Conservation (phyloP, 2,797 vertebrate genomes). For the Alcedo atthis region DNA sequence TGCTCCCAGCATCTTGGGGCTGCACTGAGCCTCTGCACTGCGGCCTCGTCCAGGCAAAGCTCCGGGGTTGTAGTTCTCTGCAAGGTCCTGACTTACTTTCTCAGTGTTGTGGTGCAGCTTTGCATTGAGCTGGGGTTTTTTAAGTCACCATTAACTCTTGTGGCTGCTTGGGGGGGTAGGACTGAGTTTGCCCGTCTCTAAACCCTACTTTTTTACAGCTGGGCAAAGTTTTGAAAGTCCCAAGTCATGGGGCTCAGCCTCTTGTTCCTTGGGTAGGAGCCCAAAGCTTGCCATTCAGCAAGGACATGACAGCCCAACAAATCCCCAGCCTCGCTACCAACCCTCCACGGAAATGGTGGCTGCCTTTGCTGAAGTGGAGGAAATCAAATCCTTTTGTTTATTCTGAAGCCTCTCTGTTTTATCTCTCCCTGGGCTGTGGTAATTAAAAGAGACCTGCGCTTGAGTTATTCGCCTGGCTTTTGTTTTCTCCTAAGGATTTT, state of each 20-base stretch:
- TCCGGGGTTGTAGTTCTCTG: background rate
- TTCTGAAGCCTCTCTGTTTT: conserved; percentile 56
- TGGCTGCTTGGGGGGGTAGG: background rate
- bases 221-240: conserved; percentile 5
- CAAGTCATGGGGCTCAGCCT: background rate
- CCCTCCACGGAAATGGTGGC: background rate
- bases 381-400: conserved; percentile 57
- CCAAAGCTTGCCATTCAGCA: background rate
- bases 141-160: background rate
- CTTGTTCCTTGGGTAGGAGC: background rate
- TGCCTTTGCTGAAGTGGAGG: conserved; percentile 33
- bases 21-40: background rate
- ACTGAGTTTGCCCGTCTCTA: background rate
- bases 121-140: rapidly evolving
- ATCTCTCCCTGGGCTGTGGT: conserved; percentile 23
- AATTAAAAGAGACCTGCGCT: conserved; percentile 65
- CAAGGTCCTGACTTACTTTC: background rate
- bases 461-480: background rate
- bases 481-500: conserved; percentile 36
- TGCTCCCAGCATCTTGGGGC: background rate
- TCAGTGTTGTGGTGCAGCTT: background rate
- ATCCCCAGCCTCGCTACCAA: background rate
- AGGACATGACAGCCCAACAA: background rate
- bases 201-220: background rate
- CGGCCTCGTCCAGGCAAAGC: background rate